Conservation (phyloP, 2,888 invertebrate genomes). For the Eucriotettix oculatus region DNA sequence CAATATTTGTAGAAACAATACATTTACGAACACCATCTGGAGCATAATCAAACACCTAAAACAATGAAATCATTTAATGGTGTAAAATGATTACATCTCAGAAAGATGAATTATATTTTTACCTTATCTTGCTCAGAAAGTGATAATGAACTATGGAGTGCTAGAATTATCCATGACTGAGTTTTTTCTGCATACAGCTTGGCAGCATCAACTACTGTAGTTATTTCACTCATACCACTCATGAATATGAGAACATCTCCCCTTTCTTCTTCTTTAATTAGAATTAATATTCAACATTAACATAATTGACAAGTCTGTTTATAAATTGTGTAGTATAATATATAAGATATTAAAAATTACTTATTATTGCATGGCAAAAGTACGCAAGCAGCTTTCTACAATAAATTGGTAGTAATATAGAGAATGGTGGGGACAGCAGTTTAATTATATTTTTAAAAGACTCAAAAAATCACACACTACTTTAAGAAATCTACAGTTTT, state of each 20-base stretch:
- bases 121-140: conserved; percentile 93
- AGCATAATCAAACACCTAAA: conserved; percentile 77
- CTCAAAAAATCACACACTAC: too few relatives aligned
- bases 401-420: too few relatives aligned
- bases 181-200: conserved; percentile 61
- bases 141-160: conserved; percentile 83
- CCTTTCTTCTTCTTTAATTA: conserved; percentile 48
- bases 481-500: too few relatives aligned
- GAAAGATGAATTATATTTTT: conserved; percentile 1
- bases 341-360: too few relatives aligned
- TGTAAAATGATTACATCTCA: neutral
- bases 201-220: conserved; percentile 69
- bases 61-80: too few relatives aligned
- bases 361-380: too few relatives aligned
- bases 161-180: conserved; percentile 79
- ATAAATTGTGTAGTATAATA: too few relatives aligned
- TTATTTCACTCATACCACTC: conserved; percentile 88
- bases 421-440: too few relatives aligned
- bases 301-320: too few relatives aligned
- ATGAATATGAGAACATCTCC: conserved; percentile 92
- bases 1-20: conserved; percentile 94
- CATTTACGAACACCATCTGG: conserved; percentile 92
- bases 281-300: conserved; percentile 3
- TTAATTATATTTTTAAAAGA: too few relatives aligned
- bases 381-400: too few relatives aligned